Percentiles rank a stretch among this genome's conserved stretches.
These are phyloP conservation scores for Coelopa pilipes DNA, from an alignment of 2,888 invertebrate species.

Conservation along the genomic window DNA sequence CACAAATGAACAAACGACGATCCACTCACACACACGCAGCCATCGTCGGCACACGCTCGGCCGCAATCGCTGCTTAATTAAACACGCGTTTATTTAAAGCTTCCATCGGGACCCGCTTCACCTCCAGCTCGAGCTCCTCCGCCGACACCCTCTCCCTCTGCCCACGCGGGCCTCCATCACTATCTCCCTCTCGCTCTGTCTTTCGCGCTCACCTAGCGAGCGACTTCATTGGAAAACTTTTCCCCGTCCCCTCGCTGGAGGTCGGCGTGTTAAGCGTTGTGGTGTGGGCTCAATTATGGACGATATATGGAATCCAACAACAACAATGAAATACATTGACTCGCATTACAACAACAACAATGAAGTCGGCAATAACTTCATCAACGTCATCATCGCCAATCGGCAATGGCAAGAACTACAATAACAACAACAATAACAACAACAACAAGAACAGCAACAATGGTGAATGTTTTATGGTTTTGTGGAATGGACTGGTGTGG, in stretches of 20 bases:
- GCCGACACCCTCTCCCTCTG: neutral
- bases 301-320: slow-evolving; percentile 4
- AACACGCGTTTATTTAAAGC: slow-evolving; percentile 27
- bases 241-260: neutral
- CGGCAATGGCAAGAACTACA: neutral
- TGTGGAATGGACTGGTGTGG: neutral
- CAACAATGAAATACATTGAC: no score
- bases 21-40: neutral
- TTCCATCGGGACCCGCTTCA: no score
- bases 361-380: neutral
- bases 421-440: neutral
- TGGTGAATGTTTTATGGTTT: neutral
- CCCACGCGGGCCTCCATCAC: neutral
- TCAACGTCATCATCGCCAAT: slow-evolving; percentile 5
- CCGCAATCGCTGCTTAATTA: slow-evolving; percentile 26
- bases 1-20: neutral
- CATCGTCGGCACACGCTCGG: neutral
- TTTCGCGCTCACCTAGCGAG: no score
- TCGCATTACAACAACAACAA: slow-evolving; percentile 17
- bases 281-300: slow-evolving; percentile 31
- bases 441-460: no score
- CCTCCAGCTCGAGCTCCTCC: no score
- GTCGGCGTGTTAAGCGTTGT: slow-evolving; percentile 13
- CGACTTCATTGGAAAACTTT: no score
- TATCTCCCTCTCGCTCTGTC: neutral